Evolutionary conservation across 2,113 vertebrate genomes (phyloP), one percentile per base, ranked within the genome.

Genomic region (rabbit (Oryctolagus cuniculus)): DNA sequence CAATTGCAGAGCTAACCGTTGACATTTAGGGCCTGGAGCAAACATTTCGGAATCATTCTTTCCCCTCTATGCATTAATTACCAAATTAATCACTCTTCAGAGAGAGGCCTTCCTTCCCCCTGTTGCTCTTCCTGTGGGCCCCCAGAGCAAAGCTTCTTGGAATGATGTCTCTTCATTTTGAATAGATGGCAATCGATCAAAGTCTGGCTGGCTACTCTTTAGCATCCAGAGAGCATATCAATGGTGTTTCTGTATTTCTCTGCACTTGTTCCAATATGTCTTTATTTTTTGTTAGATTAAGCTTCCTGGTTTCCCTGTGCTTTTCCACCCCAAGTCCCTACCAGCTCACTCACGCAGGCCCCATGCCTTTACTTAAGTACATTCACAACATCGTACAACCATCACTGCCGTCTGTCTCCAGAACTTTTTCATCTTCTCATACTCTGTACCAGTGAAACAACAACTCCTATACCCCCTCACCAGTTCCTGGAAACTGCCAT

Each of bases 41-140:
- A 96, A 83, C 34, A 36, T 72, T 87, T 81, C 77, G 61, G 89
- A 94, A 83, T 22, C 31, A 22, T 34, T 55, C 89, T 88, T 89
- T 75, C n/a, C 67, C 74, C 64, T 92, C 89, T 66, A 9, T 29
- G 64, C 79, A 51, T 70, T 89, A 82, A 93, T 95, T 86, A 91
- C 82, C 78, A 69, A 73, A 85, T 94, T 92, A 85, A 96, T 96
- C 77, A 92, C 77, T 84, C 91, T 90, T 67, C n/a, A 51, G 93
- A 89, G 91, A 82, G 61, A 15, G 55, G 22, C 3, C 36, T 53
- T 55, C n/a, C 36, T 34, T 34, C 8, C 24, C 70, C 44, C 51
- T 6, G 4, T 7, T 24, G 77, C 31, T 87, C 61, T 74, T 94
- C 36, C 86, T 66, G 51, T 0, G 9, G 79, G 91, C 55, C 78